Evolutionary conservation across 2,888 invertebrate genomes (phyloP), one percentile per base, ranked within the genome.

Genomic region (Siphlonurus alternatus): DNA sequence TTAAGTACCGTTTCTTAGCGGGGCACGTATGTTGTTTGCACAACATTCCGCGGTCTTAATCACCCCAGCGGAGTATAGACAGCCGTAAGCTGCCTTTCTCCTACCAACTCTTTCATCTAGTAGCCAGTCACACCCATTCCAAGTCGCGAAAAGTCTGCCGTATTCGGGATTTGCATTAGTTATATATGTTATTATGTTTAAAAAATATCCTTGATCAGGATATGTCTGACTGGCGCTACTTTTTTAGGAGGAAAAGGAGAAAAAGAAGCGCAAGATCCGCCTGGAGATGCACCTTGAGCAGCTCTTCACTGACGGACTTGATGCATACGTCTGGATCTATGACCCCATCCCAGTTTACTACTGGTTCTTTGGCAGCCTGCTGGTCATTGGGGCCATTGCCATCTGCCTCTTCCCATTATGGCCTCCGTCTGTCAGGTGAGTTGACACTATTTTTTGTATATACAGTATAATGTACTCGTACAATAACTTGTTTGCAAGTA

Each of bases 391-490:
- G 23, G 93, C 95, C 25, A 93, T 98, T 71, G 90, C 88, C 18
- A 86, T 99, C 53, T 99, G 99, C 77, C 83, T 99, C 74, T 99
- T 98, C 79, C 99, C 99, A n/a, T 79, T 99, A 64, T 99, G 99
- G 99, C 99, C 99, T 0, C 89, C 91, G 64, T 86, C 89, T 70
- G 88, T 97, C 70, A 83, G 89, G 83, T 87, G 75, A 74, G 67
- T 64, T n/a, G 53, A 23, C 25, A 61, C 63, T 38, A n/a, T n/a
- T n/a, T n/a, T n/a, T n/a, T n/a, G n/a, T n/a, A n/a, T n/a, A n/a
- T n/a, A n/a, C 19, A 51, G 7, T 51, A 5, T 2, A 19, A n/a
- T 20, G 15, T 7, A 20, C 7, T 18, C 7, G 15, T 5, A 65
- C 7, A 53, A 1, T 18, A 56, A 56, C 23, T 10, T 1, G 19